Base-by-base conservation (phyloP, 2,888 invertebrate genomes). In the Habroteleia sp. region DNA sequence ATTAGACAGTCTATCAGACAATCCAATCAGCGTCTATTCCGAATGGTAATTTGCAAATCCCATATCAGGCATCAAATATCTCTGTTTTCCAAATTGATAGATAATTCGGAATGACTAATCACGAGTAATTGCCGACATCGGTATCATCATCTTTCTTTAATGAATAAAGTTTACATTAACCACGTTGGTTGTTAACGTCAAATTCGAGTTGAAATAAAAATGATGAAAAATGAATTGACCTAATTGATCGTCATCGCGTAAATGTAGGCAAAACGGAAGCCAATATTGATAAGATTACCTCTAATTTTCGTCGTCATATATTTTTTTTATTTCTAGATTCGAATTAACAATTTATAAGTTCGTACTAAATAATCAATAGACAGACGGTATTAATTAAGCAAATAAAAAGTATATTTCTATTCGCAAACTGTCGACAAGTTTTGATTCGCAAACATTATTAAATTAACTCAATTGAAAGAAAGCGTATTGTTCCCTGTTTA, bases 61-160 rank as follows among this genome's bases (percentile, higher is more conserved):
- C 10, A 50, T 69, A 60, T 33, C 58, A 50, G 6, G 17, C 42
- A 50, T 60, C 68, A 58, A 68, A 41, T 60, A 50, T 27, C 56
- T 66, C 39, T 41, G 58, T 69, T 69, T 69, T 69, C 48, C 35
- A 58, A 69, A 58, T 69, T 69, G 41, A 60, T 69, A 69, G 68
- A 56, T 50, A 60, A 60, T 60, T 69, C 29, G 35, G 68, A 35
- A 69, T 60, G 35, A 37, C 69, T 69, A 69, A 69, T 60, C 44
- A 31, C 39, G 41, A 39, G 23, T 58, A 60, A 48, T 69, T 50
- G 20, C 31, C 4, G 13, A 13, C 10, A 69, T 60, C 58, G 25
- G 42, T 60, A 60, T 31, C 13, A 42, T 42, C 58, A 50, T 50
- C 48, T 68, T 68, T 39, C 20, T 48, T 58, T 41, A 48, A 68